phyloP scores from a whole-genome alignment of 2,113 vertebrate genomes.

The Chlorodrepanis virens region DNA sequence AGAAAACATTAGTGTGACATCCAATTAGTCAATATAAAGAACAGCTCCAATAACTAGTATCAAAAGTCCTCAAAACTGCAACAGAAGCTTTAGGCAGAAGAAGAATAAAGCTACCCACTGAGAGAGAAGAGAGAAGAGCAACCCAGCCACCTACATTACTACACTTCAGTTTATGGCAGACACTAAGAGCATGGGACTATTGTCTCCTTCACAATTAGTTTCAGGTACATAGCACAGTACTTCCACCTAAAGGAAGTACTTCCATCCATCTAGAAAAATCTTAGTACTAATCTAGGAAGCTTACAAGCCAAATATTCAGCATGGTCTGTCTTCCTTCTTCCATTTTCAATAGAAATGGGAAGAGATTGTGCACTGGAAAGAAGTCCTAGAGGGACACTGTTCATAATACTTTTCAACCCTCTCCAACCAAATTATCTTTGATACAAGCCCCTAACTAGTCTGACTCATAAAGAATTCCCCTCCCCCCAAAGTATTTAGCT shows the following conservation, averaged over 20 bases:
- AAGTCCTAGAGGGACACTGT: conserved; percentile 45
- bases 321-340: conserved; percentile 55
- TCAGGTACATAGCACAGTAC: conserved; percentile 25
- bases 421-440: conserved; percentile 35
- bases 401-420: conserved; percentile 25
- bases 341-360: conserved; percentile 57
- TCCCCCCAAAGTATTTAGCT: conserved; percentile 77
- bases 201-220: conserved; percentile 40
- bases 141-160: conserved; percentile 47
- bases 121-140: conserved; percentile 29
- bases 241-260: conserved; percentile 38
- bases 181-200: conserved; percentile 1
- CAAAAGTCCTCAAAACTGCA: conserved; percentile 51
- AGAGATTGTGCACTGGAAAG: conserved; percentile 65
- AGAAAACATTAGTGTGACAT: conserved; percentile 57
- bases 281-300: conserved; percentile 56
- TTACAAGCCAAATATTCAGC: conserved; percentile 48
- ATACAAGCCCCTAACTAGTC: conserved; percentile 61
- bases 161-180: conserved; percentile 51
- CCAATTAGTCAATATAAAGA: conserved; percentile 54
- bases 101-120: conserved; percentile 54
- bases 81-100: conserved; percentile 69
- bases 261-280: conserved; percentile 30
- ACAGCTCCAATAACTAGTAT: conserved; percentile 45
- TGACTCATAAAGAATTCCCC: conserved; percentile 69